These are phyloP conservation scores for Mus minutoides DNA, from an alignment of 2,797 vertebrate genomes.

Conservation along the genomic window DNA sequence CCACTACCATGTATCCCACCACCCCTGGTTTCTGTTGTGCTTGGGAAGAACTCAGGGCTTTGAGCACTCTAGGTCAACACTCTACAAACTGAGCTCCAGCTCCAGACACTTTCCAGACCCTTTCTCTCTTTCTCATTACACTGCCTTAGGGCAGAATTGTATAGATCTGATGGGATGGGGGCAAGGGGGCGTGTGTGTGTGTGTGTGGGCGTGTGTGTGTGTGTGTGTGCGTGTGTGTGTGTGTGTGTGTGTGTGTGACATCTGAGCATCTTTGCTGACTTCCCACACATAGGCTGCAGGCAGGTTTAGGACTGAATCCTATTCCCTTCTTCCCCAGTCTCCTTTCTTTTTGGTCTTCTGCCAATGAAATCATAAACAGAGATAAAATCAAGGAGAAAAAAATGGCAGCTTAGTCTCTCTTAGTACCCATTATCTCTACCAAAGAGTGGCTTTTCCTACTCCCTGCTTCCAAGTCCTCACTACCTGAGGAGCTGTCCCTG, in stretches of 20 bases:
- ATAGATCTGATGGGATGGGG: neutral
- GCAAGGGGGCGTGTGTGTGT: too few species aligned
- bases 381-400: conserved; percentile 36
- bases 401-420: conserved; percentile 3
- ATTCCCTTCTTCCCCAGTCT: neutral
- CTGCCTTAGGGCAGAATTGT: neutral
- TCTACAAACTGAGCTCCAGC: neutral
- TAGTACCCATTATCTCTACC: neutral
- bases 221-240: neutral
- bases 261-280: conserved; percentile 1
- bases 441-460: neutral
- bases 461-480: neutral
- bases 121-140: neutral
- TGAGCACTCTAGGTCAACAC: neutral
- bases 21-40: neutral
- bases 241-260: neutral
- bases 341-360: conserved; percentile 30
- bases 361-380: neutral
- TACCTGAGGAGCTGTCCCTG: rapidly evolving
- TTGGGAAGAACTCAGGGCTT: neutral
- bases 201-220: neutral
- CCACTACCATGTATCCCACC: too few species aligned
- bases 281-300: neutral
- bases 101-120: neutral
- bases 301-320: neutral